Evolutionary conservation across 2,888 invertebrate genomes (phyloP), one percentile per base, ranked within the genome.

Genomic region (Microctonus brassicae): DNA sequence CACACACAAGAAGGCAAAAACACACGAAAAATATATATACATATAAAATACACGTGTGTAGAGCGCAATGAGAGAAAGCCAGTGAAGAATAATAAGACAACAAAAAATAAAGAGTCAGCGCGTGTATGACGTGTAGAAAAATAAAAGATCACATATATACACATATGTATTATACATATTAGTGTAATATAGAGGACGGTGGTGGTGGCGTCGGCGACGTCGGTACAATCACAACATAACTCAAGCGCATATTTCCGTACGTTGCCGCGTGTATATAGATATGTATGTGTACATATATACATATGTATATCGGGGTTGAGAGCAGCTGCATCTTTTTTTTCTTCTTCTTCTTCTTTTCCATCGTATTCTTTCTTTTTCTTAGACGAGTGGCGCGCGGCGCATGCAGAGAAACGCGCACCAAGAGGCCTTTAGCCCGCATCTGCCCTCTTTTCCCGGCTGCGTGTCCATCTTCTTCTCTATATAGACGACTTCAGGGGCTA

Each of bases 201-300:
- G 22, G 34, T 20, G 22, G 34, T 22, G 34, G 36, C 13, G 39
- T 17, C 61, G 26, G 39, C 36, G 20, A 33, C 61, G 73, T 5
- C 7, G 29, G 47, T 76, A 75, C 71, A 76, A 77, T 77, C 74
- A 77, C 73, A 77, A 77, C 76, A 77, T 73, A 74, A 74, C 75
- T 74, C 74, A 71, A 60, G 39, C 72, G 39, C 36, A 66, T 57
- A 66, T 66, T 66, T 57, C 55, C 26, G 62, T 26, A 22, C 29
- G 61, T 36, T 6, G 42, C 13, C 42, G 39, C 20, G 26, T 57
- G 34, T 60, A 17, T 60, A 60, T 60, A 29, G n/a, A n/a, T n/a
- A n/a, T n/a, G n/a, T n/a, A n/a, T n/a, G n/a, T n/a, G n/a, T n/a
- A n/a, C n/a, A n/a, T n/a, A n/a, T n/a, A n/a, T n/a, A n/a, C n/a